Evolutionary conservation across 2,113 vertebrate species (phyloP), one percentile per base, ranked within the genome.

Genomic region (Ciconia boyciana): DNA sequence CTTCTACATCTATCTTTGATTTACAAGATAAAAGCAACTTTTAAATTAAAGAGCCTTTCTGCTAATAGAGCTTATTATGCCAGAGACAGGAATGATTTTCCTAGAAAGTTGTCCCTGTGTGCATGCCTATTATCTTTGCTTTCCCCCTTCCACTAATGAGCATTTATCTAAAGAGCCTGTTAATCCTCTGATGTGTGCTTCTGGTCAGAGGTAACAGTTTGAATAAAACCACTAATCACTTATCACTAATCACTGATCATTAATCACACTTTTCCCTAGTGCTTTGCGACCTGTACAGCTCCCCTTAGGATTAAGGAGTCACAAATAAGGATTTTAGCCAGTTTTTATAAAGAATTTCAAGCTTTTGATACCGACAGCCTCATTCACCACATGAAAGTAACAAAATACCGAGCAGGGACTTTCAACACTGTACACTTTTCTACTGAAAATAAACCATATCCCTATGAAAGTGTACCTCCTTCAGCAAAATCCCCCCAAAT

Each of bases 1-100:
- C 94, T 97, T 98, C 95, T 93, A 87, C 97, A 97, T 97, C 97
- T 96, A 98, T 97, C 97, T 98, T 98, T 98, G 97, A 98, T 98
- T 98, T 98, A 98, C 98, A 98, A 98, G 98, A 98, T 98, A 98
- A 98, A 98, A 98, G 98, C 98, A 98, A 98, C 98, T 98, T 98
- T 98, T 98, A 98, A 98, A 98, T 98, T 98, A 98, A 98, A 98
- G 95, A 96, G 93, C 97, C 94, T 98, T 98, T 98, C 98, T 97
- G 96, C 98, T 98, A 98, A 98, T 93, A 97, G 97, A 98, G 97
- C 97, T 98, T 98, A 98, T 98, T 98, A 98, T 98, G 95, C 97
- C 94, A 96, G 96, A 97, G 97, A 98, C 97, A 93, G 97, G 98
- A 98, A 98, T 97, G 97, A 98, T 98, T 98, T 98, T 98, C 98